phyloP scores from a whole-genome alignment of 92 coral and sea anemone species.

The Umimayanthus chanpuru region DNA sequence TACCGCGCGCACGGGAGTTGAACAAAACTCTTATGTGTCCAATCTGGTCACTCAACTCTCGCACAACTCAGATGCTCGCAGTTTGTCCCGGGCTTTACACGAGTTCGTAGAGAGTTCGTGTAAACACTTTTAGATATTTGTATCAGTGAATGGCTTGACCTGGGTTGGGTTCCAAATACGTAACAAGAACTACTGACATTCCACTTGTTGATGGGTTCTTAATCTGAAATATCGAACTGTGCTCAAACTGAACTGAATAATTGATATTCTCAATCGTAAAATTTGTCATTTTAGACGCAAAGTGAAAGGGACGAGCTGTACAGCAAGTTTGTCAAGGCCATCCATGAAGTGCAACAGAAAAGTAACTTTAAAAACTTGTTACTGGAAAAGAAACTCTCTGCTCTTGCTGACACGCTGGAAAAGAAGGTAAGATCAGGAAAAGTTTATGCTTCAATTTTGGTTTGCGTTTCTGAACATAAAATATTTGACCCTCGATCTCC shows the following conservation, averaged over 20 bases:
- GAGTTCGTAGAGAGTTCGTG: no score
- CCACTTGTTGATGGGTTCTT: no score
- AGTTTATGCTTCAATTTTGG: not conserved
- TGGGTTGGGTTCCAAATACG: no score
- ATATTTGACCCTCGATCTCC: not conserved
- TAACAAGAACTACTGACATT: no score
- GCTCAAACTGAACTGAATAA: not conserved
- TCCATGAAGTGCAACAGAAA: constrained; percentile 98
- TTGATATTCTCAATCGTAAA: not conserved
- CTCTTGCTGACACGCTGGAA: constrained; percentile 96
- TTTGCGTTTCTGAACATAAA: not conserved
- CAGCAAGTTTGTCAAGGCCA: constrained; percentile 96
- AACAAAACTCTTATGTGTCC: no score
- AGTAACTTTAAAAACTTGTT: constrained; percentile 95
- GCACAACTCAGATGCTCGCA: no score
- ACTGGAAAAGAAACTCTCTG: constrained; percentile 90
- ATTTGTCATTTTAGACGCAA: constrained; percentile 75
- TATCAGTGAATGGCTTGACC: no score
- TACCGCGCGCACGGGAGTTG: no score
- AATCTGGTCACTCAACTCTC: no score
- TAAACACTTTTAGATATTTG: no score
- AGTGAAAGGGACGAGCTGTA: constrained; percentile 96
- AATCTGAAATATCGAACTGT: not conserved
- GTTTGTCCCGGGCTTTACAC: no score
- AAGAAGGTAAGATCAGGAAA: constrained; percentile 75